A percentile compares a stretch with the other conserved stretches of the same genome.
These are phyloP conservation scores for Thermophis baileyi DNA, from an alignment of 2,113 vertebrate species.

Conservation along the genomic window DNA sequence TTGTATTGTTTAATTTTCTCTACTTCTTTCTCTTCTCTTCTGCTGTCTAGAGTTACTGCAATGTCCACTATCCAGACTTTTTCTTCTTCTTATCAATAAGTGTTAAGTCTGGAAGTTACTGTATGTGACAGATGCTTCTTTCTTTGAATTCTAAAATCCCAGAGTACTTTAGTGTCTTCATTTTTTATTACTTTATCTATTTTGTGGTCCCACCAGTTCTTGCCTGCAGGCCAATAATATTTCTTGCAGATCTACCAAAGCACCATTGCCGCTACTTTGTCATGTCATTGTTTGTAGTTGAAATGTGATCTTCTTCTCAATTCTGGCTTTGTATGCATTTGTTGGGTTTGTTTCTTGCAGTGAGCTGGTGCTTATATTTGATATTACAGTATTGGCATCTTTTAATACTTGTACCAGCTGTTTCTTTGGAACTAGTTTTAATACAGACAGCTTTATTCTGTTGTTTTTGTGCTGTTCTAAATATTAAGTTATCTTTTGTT, in stretches of 20 bases:
- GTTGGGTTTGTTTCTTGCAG: neutral
- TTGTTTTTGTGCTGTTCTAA: neutral
- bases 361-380: no score
- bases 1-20: neutral
- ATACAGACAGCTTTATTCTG: neutral
- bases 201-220: neutral
- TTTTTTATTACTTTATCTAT: neutral
- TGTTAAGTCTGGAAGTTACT: no score
- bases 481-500: neutral
- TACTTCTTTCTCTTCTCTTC: neutral
- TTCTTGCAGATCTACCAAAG: neutral
- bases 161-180: no score
- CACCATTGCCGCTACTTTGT: neutral
- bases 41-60: neutral
- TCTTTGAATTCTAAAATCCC: no score
- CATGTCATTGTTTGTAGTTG: neutral
- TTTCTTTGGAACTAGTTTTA: neutral
- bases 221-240: neutral
- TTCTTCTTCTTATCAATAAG: no score
- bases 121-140: no score
- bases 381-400: neutral
- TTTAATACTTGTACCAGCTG: neutral
- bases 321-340: neutral
- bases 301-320: neutral
- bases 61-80: neutral